Base-by-base conservation (phyloP, 2,113 vertebrate genomes). In the Bubo blakistoni region DNA sequence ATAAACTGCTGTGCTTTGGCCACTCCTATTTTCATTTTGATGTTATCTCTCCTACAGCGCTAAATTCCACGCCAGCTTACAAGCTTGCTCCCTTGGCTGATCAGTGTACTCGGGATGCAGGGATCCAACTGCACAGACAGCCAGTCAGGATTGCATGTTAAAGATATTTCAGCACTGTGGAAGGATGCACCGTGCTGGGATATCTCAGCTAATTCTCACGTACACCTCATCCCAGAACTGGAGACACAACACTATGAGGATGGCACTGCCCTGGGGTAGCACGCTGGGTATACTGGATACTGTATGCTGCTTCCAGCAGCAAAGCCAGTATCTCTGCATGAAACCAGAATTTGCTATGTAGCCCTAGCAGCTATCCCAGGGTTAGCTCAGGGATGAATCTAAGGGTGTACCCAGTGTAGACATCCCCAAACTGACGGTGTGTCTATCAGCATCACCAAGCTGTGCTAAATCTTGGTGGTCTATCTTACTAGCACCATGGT, bases 391-490 rank as follows among this genome's bases (percentile, higher is more conserved):
- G 38, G 71, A 83, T 36, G 12, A 86, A 51, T 70, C 22, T 55
- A 47, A 86, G 46, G 27, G 38, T 62, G 63, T 7, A 51, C 5
- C 15, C 11, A 30, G 17, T 17, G 40, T 0, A 88, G 62, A 58
- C 42, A 40, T 11, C 7, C 38, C 36, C 29, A 86, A 17, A 47
- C 1, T 15, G 18, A 52, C 34, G 9, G 8, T 0, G 0, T 11
- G 10, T 11, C 55, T 49, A 6, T 58, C n/a, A 46, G 3, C n/a
- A 55, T n/a, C 47, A 78, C 30, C 22, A 47, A 59, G 16, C 32
- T 58, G 3, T 36, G 29, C n/a, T 46, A 46, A 54, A 57, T 34
- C 30, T 38, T 69, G 14, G 6, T 46, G 29, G 8, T 81, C 20
- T 81, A 11, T 27, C n/a, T 26, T 46, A n/a, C 29, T 13, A 58